A percentile compares a stretch with the other conserved stretches of the same genome.
Evolutionary conservation across 2,113 vertebrate species (phyloP).

Genomic region (Festucalex cinctus): DNA sequence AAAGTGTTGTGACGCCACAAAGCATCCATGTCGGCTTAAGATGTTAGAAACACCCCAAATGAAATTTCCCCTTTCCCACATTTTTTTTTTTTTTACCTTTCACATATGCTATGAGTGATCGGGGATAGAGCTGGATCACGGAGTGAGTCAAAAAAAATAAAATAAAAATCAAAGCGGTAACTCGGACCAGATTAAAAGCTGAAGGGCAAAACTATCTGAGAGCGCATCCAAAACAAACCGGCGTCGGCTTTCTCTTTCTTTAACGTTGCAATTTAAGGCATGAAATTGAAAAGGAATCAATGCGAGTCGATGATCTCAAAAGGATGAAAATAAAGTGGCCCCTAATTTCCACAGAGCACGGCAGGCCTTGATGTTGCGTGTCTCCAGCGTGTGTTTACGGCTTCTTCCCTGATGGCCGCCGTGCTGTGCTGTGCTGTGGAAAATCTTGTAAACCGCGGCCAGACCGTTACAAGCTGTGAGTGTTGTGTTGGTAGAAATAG

Average conservation of each 20-base stretch:
- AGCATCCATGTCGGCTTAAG: slow-evolving; percentile 15
- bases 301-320: slow-evolving; percentile 46
- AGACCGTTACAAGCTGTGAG: slow-evolving; percentile 53
- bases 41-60: slow-evolving; percentile 49
- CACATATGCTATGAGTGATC: slow-evolving; percentile 52
- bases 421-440: slow-evolving; percentile 65
- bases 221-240: slow-evolving; percentile 52
- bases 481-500: slow-evolving; percentile 39
- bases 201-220: slow-evolving; percentile 59
- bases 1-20: slow-evolving; percentile 35
- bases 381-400: slow-evolving; percentile 70
- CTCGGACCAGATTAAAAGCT: slow-evolving; percentile 69
- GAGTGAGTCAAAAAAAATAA: slow-evolving; percentile 55
- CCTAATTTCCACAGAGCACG: slow-evolving; percentile 69
- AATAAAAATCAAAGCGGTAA: slow-evolving; percentile 57
- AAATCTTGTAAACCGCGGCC: slow-evolving; percentile 73
- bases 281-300: slow-evolving; percentile 71
- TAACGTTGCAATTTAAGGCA: slow-evolving; percentile 64
- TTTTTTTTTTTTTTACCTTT: slow-evolving; percentile 6
- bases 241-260: slow-evolving; percentile 23
- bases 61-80: slow-evolving; percentile 12
- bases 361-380: slow-evolving; percentile 70
- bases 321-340: slow-evolving; percentile 53
- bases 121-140: slow-evolving; percentile 39
- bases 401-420: slow-evolving; percentile 46